Conservation (phyloP, 53 echinoderm and acorn worm genomes). For the Luidia sarsii region DNA sequence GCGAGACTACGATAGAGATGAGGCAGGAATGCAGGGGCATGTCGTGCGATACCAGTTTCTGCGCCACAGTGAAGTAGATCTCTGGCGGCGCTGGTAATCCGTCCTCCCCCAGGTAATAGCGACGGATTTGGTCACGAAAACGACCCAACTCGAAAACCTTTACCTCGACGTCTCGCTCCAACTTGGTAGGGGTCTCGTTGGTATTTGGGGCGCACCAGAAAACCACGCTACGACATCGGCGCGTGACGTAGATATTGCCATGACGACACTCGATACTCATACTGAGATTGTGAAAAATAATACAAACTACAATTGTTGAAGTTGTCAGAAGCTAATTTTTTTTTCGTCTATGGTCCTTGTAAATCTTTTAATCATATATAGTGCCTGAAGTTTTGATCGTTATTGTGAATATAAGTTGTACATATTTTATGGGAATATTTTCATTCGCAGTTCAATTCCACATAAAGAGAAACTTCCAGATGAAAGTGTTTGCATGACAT, state of each 20-base stretch:
- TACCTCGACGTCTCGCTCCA: conserved; percentile 77
- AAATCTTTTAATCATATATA: too few species aligned
- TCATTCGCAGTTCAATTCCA: too few species aligned
- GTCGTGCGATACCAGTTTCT: conserved; percentile 69
- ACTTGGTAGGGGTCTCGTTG: conserved; percentile 47
- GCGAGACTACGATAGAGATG: conserved; percentile 86
- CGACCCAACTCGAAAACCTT: conserved; percentile 82
- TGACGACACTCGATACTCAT: conserved; percentile 71
- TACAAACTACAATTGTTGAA: too few species aligned
- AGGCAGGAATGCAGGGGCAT: conserved; percentile 81
- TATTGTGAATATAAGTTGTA: too few species aligned
- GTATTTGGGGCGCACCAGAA: conserved; percentile 82
- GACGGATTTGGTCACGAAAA: conserved; percentile 75
- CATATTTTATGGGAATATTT: too few species aligned
- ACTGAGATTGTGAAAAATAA: too few species aligned
- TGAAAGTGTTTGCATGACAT: too few species aligned
- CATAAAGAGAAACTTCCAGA: too few species aligned
- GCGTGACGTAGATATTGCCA: conserved; percentile 84
- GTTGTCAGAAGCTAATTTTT: too few species aligned
- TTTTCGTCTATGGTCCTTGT: too few species aligned
- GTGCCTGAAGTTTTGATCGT: too few species aligned
- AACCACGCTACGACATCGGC: conserved; percentile 91
- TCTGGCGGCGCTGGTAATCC: conserved; percentile 71
- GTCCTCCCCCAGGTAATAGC: conserved; percentile 64
- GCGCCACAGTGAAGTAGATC: conserved; percentile 95